A percentile compares a stretch with the other conserved stretches of the same genome.
These are phyloP conservation scores for Drosophila saltans DNA, from an alignment of 1,140 invertebrate genomes.

Conservation along the genomic window DNA sequence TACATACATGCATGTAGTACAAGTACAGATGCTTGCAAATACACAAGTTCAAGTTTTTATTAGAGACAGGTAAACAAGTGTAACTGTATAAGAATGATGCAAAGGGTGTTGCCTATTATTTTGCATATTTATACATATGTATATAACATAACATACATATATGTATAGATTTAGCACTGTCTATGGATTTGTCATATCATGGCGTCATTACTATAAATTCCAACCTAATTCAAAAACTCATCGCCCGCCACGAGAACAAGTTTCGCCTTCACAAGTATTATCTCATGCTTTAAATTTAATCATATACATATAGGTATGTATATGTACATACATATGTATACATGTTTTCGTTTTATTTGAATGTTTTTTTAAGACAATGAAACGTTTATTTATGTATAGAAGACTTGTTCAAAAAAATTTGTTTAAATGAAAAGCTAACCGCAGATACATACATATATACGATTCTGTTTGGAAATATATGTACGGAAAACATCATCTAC, in stretches of 20 bases:
- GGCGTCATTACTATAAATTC: conserved; percentile 18
- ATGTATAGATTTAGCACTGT: conserved; percentile 5
- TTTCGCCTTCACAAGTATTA: conserved; percentile 24
- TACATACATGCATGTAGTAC: no score
- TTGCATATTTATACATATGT: not conserved
- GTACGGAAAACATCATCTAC: conserved; percentile 7
- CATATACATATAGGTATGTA: not conserved
- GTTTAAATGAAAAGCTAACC: conserved; percentile 10
- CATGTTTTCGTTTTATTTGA: not conserved
- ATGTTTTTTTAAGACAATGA: conserved; percentile 23
- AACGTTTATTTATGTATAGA: conserved; percentile 1
- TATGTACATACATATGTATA: conserved; percentile 9
- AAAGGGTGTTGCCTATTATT: not conserved
- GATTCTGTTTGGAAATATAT: no score
- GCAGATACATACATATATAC: not conserved
- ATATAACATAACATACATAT: not conserved
- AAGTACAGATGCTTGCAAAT: no score
- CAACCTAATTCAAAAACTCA: conserved; percentile 9
- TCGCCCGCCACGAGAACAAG: conserved; percentile 19
- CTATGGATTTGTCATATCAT: conserved; percentile 8
- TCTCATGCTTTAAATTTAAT: conserved; percentile 22
- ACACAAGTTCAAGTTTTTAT: no score
- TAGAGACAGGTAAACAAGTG: no score
- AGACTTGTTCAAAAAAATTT: not conserved
- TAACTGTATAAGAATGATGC: not conserved